Percentiles rank a stretch among this genome's conserved stretches.
Evolutionary conservation across 2,888 invertebrate genomes (phyloP).

Genomic region (Ectemnius cavifrons): DNA sequence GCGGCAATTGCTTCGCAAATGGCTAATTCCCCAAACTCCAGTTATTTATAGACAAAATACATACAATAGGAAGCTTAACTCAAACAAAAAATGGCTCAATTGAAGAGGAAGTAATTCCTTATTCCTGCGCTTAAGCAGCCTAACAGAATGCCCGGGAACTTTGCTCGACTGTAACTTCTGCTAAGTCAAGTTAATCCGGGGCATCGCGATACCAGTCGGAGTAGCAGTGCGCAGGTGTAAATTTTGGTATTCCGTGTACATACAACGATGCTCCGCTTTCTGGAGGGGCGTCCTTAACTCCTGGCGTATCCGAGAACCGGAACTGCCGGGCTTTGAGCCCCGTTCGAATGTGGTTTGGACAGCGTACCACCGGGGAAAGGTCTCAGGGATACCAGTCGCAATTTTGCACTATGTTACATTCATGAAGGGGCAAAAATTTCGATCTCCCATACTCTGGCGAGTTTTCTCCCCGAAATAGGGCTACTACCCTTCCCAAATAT

Average conservation of each 20-base stretch:
- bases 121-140: too few species aligned
- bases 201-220: conserved; percentile 30
- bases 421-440: not conserved
- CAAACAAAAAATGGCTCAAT: too few species aligned
- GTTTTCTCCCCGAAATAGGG: too few species aligned
- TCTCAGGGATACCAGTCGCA: not conserved
- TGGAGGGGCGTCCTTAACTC: conserved; percentile 24
- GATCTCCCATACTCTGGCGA: not conserved
- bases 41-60: too few species aligned
- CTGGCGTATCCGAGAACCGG: conserved; percentile 14
- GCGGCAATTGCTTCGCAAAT: too few species aligned
- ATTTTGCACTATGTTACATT: not conserved
- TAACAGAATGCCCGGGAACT: too few species aligned
- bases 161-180: conserved; percentile 24
- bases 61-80: too few species aligned
- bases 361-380: not conserved
- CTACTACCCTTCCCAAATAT: not conserved
- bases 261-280: not conserved
- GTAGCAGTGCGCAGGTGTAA: conserved; percentile 41
- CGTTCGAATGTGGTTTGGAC: conserved; percentile 1
- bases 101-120: too few species aligned
- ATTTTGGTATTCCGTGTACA: conserved; percentile 30
- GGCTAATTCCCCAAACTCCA: too few species aligned
- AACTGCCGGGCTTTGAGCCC: conserved; percentile 1
- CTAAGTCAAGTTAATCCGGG: conserved; percentile 38